These are phyloP conservation scores for Pyrocephalus nanus DNA, from an alignment of 2,797 vertebrate species.

Conservation along the genomic window DNA sequence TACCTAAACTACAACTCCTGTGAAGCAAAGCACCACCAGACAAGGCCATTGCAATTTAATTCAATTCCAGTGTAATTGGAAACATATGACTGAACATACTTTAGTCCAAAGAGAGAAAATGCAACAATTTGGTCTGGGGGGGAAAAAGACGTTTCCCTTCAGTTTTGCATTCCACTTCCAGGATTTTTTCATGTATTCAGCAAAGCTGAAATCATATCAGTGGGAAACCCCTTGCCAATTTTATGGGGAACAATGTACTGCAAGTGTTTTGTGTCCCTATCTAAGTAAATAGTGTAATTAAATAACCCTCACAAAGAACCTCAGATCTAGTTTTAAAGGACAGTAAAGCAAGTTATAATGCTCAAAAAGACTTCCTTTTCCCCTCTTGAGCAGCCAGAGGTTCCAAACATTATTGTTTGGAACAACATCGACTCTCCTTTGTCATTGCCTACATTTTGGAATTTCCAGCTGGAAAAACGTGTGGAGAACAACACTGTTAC, in stretches of 20 bases:
- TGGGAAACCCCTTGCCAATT: background rate
- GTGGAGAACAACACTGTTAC: background rate
- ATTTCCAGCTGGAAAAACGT: background rate
- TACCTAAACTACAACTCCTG: background rate
- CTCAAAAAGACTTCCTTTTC: background rate
- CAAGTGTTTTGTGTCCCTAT: background rate
- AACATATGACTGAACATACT: background rate
- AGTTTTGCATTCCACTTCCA: background rate
- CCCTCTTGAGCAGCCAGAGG: accelerated
- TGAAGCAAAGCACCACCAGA: background rate
- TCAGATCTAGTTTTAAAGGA: background rate
- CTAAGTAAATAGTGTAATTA: background rate
- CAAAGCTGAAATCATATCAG: background rate
- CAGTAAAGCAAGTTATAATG: background rate
- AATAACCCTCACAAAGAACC: background rate
- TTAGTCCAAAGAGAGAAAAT: background rate
- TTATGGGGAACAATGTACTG: background rate
- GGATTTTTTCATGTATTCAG: background rate
- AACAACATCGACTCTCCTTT: background rate
- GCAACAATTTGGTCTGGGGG: background rate
- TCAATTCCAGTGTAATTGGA: background rate
- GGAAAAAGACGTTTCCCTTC: background rate
- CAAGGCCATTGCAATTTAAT: background rate
- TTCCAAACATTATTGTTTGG: background rate
- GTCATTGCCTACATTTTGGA: background rate